phyloP scores from a whole-genome alignment of 2,797 vertebrate species.

The Siniperca undulata region DNA sequence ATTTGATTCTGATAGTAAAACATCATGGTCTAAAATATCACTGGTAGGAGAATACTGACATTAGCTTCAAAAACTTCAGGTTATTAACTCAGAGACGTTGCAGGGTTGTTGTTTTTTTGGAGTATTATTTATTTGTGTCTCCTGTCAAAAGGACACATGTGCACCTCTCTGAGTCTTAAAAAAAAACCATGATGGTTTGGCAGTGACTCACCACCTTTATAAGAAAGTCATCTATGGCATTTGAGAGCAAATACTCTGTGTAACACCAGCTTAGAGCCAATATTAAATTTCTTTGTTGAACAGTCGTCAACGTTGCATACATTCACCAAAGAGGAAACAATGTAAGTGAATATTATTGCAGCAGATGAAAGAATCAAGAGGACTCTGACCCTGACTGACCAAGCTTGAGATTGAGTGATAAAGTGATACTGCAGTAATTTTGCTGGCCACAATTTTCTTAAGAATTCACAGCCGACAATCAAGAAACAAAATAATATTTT shows the following conservation, averaged over 20 bases:
- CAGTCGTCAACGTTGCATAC: conserved; percentile 40
- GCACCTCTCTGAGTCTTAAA: conserved; percentile 44
- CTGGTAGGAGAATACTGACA: background rate
- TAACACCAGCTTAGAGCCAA: conserved; percentile 40
- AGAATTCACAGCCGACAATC: background rate
- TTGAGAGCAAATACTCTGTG: conserved; percentile 51
- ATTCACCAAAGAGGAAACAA: conserved; percentile 45
- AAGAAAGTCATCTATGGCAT: conserved; percentile 55
- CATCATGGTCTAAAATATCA: background rate
- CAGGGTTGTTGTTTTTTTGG: background rate
- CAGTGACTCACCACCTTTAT: conserved; percentile 38
- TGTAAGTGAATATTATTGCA: conserved; percentile 26
- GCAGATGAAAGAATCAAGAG: conserved; percentile 11
- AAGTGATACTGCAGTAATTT: background rate
- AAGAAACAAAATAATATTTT: background rate
- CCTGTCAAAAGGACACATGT: conserved; percentile 48
- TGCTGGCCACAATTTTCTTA: background rate
- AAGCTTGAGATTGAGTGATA: conserved; percentile 1
- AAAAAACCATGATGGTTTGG: conserved; percentile 40
- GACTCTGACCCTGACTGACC: conserved; percentile 9
- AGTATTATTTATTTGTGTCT: conserved; percentile 69
- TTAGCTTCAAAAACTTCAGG: background rate
- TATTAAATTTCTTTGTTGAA: conserved; percentile 38
- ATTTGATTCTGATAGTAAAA: background rate
- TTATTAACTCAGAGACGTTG: conserved; percentile 15